These are phyloP conservation scores for Balaeniceps rex DNA, from an alignment of 2,113 vertebrate genomes.

Conservation along the genomic window DNA sequence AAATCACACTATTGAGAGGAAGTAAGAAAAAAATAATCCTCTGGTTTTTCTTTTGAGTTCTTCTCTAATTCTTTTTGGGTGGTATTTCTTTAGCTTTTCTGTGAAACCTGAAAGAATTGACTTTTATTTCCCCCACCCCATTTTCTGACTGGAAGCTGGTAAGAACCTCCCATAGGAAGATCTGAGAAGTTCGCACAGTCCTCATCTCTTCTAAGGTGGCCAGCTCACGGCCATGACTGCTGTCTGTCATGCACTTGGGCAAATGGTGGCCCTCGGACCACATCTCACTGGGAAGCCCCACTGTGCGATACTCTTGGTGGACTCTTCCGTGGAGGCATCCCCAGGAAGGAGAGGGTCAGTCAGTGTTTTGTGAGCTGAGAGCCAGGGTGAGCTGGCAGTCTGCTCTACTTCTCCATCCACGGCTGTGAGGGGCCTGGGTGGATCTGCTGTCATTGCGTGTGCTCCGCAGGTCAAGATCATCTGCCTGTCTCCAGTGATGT, in stretches of 20 bases:
- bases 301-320: rapidly evolving
- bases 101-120: neutral
- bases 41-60: neutral
- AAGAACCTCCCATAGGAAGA: neutral
- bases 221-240: neutral
- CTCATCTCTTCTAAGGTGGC: neutral
- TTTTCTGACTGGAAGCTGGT: neutral
- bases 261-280: neutral
- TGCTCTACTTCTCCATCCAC: neutral
- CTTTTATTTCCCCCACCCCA: neutral
- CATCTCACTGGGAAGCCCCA: neutral
- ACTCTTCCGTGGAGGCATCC: neutral
- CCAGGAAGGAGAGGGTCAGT: neutral
- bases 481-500: neutral
- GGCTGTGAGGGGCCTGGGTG: neutral
- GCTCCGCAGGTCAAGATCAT: neutral
- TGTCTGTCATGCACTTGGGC: neutral
- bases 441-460: rapidly evolving
- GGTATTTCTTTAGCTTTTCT: neutral
- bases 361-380: neutral
- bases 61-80: neutral
- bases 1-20: neutral
- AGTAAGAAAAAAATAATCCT: neutral
- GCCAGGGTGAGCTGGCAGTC: neutral
- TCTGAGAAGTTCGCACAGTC: neutral